These are phyloP conservation scores for Gisinianus flammeolus DNA, from an alignment of 2,888 invertebrate species.

Conservation along the genomic window DNA sequence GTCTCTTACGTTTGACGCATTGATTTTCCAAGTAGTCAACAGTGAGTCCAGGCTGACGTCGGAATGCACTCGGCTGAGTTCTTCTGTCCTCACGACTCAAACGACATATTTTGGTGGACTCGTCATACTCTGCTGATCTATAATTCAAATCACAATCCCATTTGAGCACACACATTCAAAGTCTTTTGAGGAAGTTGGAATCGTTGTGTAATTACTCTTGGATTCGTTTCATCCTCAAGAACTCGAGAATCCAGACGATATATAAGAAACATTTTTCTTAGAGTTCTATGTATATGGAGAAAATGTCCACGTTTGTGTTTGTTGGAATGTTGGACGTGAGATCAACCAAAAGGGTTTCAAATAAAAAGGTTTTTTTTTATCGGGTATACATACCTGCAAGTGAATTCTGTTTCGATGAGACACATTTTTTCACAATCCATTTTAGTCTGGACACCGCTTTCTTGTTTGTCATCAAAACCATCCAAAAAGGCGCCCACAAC, in stretches of 20 bases:
- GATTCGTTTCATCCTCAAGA: too few relatives aligned
- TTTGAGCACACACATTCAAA: neutral
- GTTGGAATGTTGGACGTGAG: too few relatives aligned
- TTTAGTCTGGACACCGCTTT: conserved; percentile 61
- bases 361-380: neutral
- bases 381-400: conserved; percentile 63
- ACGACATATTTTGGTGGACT: conserved; percentile 62
- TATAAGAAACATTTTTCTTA: too few relatives aligned
- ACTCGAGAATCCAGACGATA: too few relatives aligned
- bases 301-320: too few relatives aligned
- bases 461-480: conserved; percentile 63
- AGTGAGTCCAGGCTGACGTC: conserved; percentile 61
- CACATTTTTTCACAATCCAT: conserved; percentile 65
- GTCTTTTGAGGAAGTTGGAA: neutral
- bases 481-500: conserved; percentile 63
- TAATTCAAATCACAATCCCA: neutral
- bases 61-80: conserved; percentile 65
- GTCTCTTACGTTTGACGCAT: conserved; percentile 63
- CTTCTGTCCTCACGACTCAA: conserved; percentile 65
- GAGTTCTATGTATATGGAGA: too few relatives aligned
- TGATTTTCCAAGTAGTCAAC: conserved; percentile 67
- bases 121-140: conserved; percentile 66
- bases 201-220: neutral
- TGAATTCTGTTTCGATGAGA: conserved; percentile 64
- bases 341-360: neutral